Base-by-base conservation (phyloP, 2,888 invertebrate genomes). In the Oscheius myriophilus region DNA sequence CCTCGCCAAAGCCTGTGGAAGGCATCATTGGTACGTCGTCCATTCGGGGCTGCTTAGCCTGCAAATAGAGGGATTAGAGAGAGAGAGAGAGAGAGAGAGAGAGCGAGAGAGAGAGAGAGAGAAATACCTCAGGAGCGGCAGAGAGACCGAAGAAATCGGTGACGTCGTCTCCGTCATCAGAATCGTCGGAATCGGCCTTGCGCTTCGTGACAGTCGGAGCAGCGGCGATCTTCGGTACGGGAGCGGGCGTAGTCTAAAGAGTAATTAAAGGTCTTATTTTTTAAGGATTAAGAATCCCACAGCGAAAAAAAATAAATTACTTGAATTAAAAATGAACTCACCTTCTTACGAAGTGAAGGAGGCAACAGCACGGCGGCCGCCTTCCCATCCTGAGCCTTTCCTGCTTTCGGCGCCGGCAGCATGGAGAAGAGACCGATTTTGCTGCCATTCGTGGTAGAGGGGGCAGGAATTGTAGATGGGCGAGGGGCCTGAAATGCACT, bases 61-160 rank as follows among this genome's bases (percentile, higher is more conserved):
- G 26, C 58, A 58, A 67, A 41, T 14, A 33, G 25, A 16, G n/a
- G n/a, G n/a, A n/a, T n/a, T n/a, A n/a, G n/a, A n/a, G n/a, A n/a
- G n/a, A n/a, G n/a, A n/a, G n/a, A 25, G 39, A 7, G 41, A 42
- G 16, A 11, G 25, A 6, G 21, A 62, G n/a, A n/a, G n/a, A n/a
- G n/a, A n/a, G n/a, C n/a, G n/a, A n/a, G n/a, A n/a, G n/a, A 62
- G 16, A 49, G 23, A 18, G 2, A 16, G 49, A 1, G 11, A 16
- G 6, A 9, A 1, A 18, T 33, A 68, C 62, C 54, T 68, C 68
- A 18, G 62, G 62, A 1, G 73, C 67, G 1, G 73, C 69, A 18
- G 61, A 71, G 42, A 80, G 72, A 0, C 80, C 80, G 42, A 80
- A 80, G 67, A 77, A 80, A 52, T 80, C 79, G 7, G 66, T 61